Conservation (phyloP, 2,888 invertebrate species). For the Phaedon cochleariae region DNA sequence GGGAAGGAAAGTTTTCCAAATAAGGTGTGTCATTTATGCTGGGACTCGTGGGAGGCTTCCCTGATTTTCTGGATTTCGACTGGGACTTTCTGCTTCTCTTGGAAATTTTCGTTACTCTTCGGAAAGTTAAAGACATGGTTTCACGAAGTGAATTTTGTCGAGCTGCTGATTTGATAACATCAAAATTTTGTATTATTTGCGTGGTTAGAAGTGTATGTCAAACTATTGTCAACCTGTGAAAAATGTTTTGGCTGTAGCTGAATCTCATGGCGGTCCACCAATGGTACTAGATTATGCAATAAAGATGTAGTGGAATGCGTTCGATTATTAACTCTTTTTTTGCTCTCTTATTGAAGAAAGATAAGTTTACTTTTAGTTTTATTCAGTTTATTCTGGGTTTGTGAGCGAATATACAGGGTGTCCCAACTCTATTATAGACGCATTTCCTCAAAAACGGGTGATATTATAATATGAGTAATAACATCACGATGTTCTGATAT, state of each 20-base stretch:
- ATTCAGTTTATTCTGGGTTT: too few species aligned
- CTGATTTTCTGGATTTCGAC: conserved; percentile 17
- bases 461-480: too few species aligned
- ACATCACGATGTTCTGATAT: too few species aligned
- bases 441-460: too few species aligned
- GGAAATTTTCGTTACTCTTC: conserved; percentile 34
- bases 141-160: conserved; percentile 14
- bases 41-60: neutral
- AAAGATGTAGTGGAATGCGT: too few species aligned
- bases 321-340: too few species aligned
- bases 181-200: neutral
- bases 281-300: too few species aligned
- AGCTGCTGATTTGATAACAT: neutral
- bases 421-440: too few species aligned
- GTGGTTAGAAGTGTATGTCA: conserved; percentile 2
- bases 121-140: conserved; percentile 38
- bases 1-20: conserved; percentile 33
- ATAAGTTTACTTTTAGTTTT: too few species aligned
- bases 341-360: too few species aligned
- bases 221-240: neutral
- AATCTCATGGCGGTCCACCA: too few species aligned
- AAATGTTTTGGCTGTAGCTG: neutral
- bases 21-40: conserved; percentile 3
- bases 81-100: conserved; percentile 25
- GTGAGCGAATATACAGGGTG: too few species aligned